Evolutionary conservation across 1,140 invertebrate genomes (phyloP), one percentile per base, ranked within the genome.

Genomic region (Carposina sasakii): DNA sequence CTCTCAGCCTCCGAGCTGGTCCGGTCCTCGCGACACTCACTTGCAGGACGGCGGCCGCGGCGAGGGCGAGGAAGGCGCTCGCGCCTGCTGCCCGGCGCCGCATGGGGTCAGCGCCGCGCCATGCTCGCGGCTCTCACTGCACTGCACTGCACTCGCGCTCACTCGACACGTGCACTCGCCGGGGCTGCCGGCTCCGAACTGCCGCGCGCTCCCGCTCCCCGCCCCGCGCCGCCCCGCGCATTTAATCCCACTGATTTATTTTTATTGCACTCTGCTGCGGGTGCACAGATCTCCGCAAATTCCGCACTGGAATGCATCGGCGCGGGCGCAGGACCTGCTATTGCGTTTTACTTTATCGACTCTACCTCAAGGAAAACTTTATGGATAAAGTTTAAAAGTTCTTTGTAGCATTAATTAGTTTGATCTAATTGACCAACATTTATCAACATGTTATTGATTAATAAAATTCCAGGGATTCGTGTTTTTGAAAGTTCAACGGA

Each of bases 11-110:
- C n/a, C n/a, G n/a, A n/a, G n/a, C n/a, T n/a, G n/a, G n/a, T n/a
- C n/a, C n/a, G n/a, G n/a, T n/a, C n/a, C n/a, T n/a, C n/a, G n/a
- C n/a, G 74, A 70, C 71, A 71, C 75, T 66, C 55, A 66, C 67
- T 63, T 73, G 71, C 71, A 67, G 67, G 67, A 75, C 70, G 71
- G 67, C 70, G 63, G 45, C 57, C 48, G 67, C 63, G 63, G 73
- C 67, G 53, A 39, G 60, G 58, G 57, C 48, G 63, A n/a, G n/a
- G n/a, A n/a, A n/a, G n/a, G n/a, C n/a, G n/a, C n/a, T n/a, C n/a
- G n/a, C n/a, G n/a, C n/a, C n/a, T n/a, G n/a, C n/a, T n/a, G n/a
- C n/a, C n/a, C n/a, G n/a, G n/a, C 67, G 39, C 28, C 43, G 68
- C 70, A 73, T 74, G 50, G 63, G 67, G 63, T 76, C 71, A 76